Conservation (phyloP, 2,113 vertebrate genomes). For the Dicentrarchus labrax region DNA sequence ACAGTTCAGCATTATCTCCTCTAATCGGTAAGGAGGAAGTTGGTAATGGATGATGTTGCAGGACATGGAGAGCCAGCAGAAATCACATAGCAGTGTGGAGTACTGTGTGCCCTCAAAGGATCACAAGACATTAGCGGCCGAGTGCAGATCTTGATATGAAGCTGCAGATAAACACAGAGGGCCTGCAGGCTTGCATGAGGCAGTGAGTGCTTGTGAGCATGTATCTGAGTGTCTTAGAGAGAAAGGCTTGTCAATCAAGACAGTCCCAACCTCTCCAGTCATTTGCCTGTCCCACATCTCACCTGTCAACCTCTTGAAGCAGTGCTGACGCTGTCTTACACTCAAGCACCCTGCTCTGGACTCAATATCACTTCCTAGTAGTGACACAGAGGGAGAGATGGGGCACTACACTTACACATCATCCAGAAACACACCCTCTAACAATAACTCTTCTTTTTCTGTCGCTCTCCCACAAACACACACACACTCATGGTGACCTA, state of each 20-base stretch:
- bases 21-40: conserved; percentile 60
- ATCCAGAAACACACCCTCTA: conserved; percentile 29
- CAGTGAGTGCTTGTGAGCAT: conserved; percentile 7
- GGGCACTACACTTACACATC: conserved; percentile 18
- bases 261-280: conserved; percentile 20
- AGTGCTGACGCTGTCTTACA: conserved; percentile 31
- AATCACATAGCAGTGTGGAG: conserved; percentile 62
- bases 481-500: conserved; percentile 26
- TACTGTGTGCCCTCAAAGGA: conserved; percentile 76
- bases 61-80: conserved; percentile 73
- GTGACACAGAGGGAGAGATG: conserved; percentile 37
- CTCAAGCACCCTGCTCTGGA: conserved; percentile 12
- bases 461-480: not conserved
- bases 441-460: conserved; percentile 15
- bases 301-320: conserved; percentile 50
- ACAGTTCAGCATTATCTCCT: conserved; percentile 71
- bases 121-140: conserved; percentile 80
- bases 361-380: conserved; percentile 30
- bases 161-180: conserved; percentile 64
- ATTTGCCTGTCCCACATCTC: conserved; percentile 41
- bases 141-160: conserved; percentile 64
- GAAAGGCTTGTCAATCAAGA: conserved; percentile 45
- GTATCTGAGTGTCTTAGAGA: conserved; percentile 21
- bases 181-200: conserved; percentile 14
- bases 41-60: conserved; percentile 79